These are phyloP conservation scores for Drosophila algonquin DNA, from an alignment of 2,888 invertebrate genomes.

Conservation along the genomic window DNA sequence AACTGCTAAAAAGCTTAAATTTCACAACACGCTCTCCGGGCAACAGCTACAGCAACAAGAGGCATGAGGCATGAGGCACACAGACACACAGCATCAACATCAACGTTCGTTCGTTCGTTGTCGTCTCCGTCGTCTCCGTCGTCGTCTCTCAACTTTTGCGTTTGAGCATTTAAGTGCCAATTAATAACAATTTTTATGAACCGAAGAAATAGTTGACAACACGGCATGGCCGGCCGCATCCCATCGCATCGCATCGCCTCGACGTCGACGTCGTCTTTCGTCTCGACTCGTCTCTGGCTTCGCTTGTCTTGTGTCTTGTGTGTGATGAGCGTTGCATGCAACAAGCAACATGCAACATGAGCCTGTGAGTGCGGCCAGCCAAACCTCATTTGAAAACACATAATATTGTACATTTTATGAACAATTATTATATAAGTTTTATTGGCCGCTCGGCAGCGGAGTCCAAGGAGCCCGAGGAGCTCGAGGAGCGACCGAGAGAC, in stretches of 20 bases:
- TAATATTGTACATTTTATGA: conserved; percentile 82
- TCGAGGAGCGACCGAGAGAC: conserved; percentile 14
- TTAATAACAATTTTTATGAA: conserved; percentile 84
- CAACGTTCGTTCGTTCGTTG: conserved; percentile 6
- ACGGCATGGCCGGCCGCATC: conserved; percentile 70
- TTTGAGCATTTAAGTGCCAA: conserved; percentile 84
- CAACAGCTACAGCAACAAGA: conserved; percentile 31
- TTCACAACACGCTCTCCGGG: conserved; percentile 74
- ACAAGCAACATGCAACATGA: conserved; percentile 53
- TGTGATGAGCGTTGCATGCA: conserved; percentile 56
- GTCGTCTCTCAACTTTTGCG: conserved; percentile 79
- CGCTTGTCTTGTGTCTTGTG: conserved; percentile 32
- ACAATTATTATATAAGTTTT: conserved; percentile 84
- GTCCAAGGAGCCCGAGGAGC: conserved; percentile 24
- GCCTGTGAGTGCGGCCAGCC: conserved; percentile 25
- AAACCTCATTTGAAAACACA: conserved; percentile 82
- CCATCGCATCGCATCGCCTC: conserved; percentile 35
- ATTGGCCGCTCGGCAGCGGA: conserved; percentile 64
- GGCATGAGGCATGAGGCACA: conserved; percentile 30
- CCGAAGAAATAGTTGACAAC: conserved; percentile 84
- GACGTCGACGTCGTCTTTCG: conserved; percentile 15
- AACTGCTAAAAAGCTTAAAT: conserved; percentile 78
- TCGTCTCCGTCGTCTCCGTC: conserved; percentile 22
- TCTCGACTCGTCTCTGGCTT: conserved; percentile 42
- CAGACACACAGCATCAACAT: conserved; percentile 66